Evolutionary conservation across 2,113 vertebrate species (phyloP), one percentile per base, ranked within the genome.

Genomic region (Cyprinodon brontotheroides): DNA sequence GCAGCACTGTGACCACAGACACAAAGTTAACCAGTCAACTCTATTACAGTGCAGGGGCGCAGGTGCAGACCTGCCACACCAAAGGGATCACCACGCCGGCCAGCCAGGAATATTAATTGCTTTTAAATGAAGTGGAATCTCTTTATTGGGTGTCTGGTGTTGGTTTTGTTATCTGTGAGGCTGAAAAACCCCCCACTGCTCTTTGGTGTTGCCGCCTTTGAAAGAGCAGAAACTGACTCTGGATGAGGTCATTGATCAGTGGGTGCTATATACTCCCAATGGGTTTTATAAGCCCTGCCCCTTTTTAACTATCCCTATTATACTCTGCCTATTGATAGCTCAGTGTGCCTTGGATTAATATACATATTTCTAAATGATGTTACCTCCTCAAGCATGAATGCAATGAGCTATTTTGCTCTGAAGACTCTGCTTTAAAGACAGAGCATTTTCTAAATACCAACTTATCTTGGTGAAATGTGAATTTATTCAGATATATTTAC

Each of bases 41-140:
- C 90, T 90, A 93, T 92, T 94, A 93, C 89, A 90, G 92, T 86
- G 89, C 89, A 86, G 89, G 92, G 92, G 94, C n/a, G 94, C 91
- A 91, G 93, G 91, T 89, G 86, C 87, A 85, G 92, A 93, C 93
- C 94, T 94, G 94, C 92, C 93, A 94, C 92, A 93, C 92, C 92
- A 94, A 95, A 94, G 93, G 85, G 90, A 94, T 84, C 89, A n/a
- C n/a, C n/a, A 74, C 71, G 90, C 92, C 88, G 75, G 90, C 85
- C 85, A 79, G 90, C 92, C 89, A 83, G 92, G 94, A 95, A 95
- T 95, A 95, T 95, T 93, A 95, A 95, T 95, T 93, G 93, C 89
- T 92, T 95, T 95, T 94, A 95, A 95, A 95, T 95, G 93, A 92
- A 95, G 91, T 94, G 94, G 92, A 94, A 94, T 93, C 93, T 94